Base-by-base conservation (phyloP, 2,113 vertebrate genomes). In the Corvus moneduloides region DNA sequence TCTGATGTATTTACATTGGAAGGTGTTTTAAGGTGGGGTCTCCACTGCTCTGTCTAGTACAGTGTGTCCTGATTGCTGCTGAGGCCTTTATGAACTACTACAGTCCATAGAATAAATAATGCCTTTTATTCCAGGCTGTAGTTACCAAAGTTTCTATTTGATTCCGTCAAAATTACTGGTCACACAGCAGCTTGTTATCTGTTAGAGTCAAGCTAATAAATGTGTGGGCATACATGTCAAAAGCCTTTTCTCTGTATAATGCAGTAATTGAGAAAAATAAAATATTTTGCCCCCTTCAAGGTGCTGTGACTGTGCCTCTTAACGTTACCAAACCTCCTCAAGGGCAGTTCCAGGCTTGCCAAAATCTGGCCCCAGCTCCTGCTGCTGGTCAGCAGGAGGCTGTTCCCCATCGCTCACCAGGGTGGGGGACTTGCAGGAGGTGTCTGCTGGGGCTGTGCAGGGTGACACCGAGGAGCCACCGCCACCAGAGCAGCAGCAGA, bases 281-380 rank as follows among this genome's bases (percentile, higher is more conserved):
- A 79, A 1, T n/a, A 5, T 52, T 78, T 82, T 64, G 3, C 8
- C 20, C 18, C 3, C 37, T 69, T 35, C 28, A 46, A 46, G 27
- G 52, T 0, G 0, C 37, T 37, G 56, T 37, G 37, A 12, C 30
- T 64, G 22, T 78, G 18, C 51, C 32, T 54, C 30, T 52, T 16
- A 49, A 49, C 0, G 0, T 22, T 22, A 7, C 43, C 2, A 1
- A 44, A 66, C 12, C 15, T 73, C 23, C 6, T n/a, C 21, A 26
- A 41, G 43, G 52, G 55, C 55, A 11, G 33, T 22, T 56, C 56
- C 56, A 43, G 39, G 8, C 24, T 79, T 75, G 58, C 48, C 63
- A 54, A 51, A 35, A 76, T 32, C 27, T 33, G 30, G 10, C 52
- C 23, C 75, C 64, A 41, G 35, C 43, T 54, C 2, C 37, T 21